Evolutionary conservation across 1,140 invertebrate species (phyloP).

Genomic region (Cydia pomonella): DNA sequence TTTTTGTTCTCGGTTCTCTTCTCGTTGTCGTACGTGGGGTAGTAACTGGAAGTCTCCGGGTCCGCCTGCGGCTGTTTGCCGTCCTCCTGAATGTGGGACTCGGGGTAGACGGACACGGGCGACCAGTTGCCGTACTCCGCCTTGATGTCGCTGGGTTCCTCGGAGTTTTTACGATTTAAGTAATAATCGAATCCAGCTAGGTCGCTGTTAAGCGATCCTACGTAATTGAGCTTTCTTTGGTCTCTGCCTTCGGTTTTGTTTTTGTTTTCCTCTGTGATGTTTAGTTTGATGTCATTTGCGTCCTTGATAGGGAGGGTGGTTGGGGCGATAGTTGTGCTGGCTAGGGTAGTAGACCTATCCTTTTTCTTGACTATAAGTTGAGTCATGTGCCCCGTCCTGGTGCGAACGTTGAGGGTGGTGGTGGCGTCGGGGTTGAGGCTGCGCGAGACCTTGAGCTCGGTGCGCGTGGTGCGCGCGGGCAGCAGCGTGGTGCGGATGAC

Average conservation of each 20-base stretch:
- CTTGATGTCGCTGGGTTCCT: constrained; percentile 72
- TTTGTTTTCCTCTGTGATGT: constrained; percentile 51
- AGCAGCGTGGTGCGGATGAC: constrained; percentile 71
- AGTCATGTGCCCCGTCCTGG: constrained; percentile 86
- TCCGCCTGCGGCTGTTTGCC: constrained; percentile 62
- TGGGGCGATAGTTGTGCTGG: constrained; percentile 56
- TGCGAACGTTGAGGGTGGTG: constrained; percentile 87
- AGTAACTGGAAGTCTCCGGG: constrained; percentile 69
- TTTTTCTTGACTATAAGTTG: constrained; percentile 89
- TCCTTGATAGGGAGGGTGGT: constrained; percentile 45
- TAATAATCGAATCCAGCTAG: constrained; percentile 77
- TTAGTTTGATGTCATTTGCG: constrained; percentile 11
- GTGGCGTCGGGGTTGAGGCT: constrained; percentile 88
- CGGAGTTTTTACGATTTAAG: constrained; percentile 65
- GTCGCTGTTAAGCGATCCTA: constrained; percentile 63
- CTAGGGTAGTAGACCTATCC: constrained; percentile 72
- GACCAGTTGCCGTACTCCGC: constrained; percentile 80
- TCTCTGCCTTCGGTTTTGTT: constrained; percentile 71
- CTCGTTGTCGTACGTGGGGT: constrained; percentile 74
- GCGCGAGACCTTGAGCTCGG: constrained; percentile 88
- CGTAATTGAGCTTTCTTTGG: constrained; percentile 70
- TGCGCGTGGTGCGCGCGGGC: constrained; percentile 82
- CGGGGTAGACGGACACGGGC: constrained; percentile 76
- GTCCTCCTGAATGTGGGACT: constrained; percentile 73
- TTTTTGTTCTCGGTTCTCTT: constrained; percentile 72